Evolutionary conservation across 2,113 vertebrate genomes (phyloP), one percentile per base, ranked within the genome.

Genomic region (Leptocoma aspasia): DNA sequence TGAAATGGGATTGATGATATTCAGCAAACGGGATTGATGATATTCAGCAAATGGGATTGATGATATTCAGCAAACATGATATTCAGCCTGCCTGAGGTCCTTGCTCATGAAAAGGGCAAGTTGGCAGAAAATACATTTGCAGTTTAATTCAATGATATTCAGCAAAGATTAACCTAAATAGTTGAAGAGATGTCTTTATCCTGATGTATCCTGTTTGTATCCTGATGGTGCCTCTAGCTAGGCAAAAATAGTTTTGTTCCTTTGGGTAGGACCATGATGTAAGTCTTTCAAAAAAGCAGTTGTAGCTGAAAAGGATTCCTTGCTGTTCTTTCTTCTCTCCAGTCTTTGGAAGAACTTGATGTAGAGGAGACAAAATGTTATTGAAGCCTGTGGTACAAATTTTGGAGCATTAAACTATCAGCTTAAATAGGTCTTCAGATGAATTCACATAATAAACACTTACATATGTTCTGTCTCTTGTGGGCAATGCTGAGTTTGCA

Each of bases 401-500:
- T 30, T 37, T 85, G 78, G 53, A 94, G 26, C 63, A 76, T 72
- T 92, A 85, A 95, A 92, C 65, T 85, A 92, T 95, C 86, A 89
- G 49, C 45, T 52, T 91, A 85, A 97, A 49, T 49, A 76, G 53
- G n/a, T 96, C 91, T 94, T 97, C 87, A 89, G 70, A 92, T 79
- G 70, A n/a, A 95, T 82, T 95, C 59, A 78, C 2, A 2, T 79
- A 95, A 85, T 87, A 96, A 91, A 88, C 35, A 76, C 45, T 91
- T 94, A 64, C 81, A 87, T 85, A 72, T 82, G 87, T 87, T 92
- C 75, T 90, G 73, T 92, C 73, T 92, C 66, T 88, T 92, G 30
- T 95, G 84, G 89, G 78, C 66, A 90, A 82, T 76, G 84, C 86
- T 91, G 89, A 95, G 73, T 92, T 94, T 91, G 83, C 77, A 95